These are phyloP conservation scores for Tetragnatha versicolor DNA, from an alignment of 1,140 invertebrate species.

Conservation along the genomic window DNA sequence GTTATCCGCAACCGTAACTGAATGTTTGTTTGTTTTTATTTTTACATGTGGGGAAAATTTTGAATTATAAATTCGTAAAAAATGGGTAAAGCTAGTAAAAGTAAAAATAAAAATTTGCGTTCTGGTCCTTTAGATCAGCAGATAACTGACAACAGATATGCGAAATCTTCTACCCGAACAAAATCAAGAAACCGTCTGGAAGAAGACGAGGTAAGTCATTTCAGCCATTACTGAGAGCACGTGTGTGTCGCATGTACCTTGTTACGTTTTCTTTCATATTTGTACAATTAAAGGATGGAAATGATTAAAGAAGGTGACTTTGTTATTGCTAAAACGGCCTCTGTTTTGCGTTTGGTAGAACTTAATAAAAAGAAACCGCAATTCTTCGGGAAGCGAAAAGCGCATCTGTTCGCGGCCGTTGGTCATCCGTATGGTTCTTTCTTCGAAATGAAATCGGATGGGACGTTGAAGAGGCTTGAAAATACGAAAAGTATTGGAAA, in stretches of 20 bases:
- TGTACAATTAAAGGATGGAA: background rate
- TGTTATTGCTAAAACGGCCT: conserved; percentile 60
- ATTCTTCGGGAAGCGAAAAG: conserved; percentile 64
- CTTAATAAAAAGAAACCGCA: conserved; percentile 60
- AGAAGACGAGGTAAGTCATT: conserved; percentile 52
- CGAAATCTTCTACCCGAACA: conserved; percentile 31
- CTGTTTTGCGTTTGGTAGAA: conserved; percentile 59
- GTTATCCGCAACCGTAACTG: background rate
- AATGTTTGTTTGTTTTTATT: background rate
- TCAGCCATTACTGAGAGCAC: conserved; percentile 32
- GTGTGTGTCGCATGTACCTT: too few species aligned
- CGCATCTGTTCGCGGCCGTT: conserved; percentile 75
- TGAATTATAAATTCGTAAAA: too few species aligned
- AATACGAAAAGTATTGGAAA: conserved; percentile 5
- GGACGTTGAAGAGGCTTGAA: conserved; percentile 64
- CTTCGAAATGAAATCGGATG: conserved; percentile 76
- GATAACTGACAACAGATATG: conserved; percentile 36
- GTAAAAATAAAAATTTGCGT: conserved; percentile 11
- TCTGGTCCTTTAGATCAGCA: conserved; percentile 53
- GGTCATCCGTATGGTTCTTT: conserved; percentile 78
- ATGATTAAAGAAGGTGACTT: conserved; percentile 59
- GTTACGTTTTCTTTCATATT: too few species aligned
- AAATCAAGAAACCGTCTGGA: conserved; percentile 36
- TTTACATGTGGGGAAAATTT: too few species aligned
- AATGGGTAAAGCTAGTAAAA: conserved; percentile 52